These are phyloP conservation scores for Progne subis DNA, from an alignment of 2,113 vertebrate genomes.

Conservation along the genomic window DNA sequence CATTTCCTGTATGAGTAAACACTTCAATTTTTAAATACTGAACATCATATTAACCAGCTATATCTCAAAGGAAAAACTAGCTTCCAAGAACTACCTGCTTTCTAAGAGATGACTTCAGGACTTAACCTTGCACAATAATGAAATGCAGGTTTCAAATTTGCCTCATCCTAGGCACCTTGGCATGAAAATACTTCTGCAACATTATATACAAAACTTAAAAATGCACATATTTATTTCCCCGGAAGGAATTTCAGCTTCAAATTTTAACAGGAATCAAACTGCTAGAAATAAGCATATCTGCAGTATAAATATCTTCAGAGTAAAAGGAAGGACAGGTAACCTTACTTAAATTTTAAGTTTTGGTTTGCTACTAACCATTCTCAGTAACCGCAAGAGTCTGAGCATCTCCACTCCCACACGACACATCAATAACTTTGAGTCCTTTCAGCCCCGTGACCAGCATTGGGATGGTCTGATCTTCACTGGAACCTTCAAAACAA, in stretches of 20 bases:
- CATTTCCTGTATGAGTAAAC: background rate
- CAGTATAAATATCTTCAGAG: background rate
- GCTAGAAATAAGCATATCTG: background rate
- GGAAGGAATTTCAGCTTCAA: background rate
- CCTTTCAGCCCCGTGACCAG: constrained; percentile 93
- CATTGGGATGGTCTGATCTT: constrained; percentile 96
- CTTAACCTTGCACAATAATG: background rate
- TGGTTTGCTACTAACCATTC: constrained; percentile 80
- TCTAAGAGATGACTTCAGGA: background rate
- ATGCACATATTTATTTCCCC: background rate
- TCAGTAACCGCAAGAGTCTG: constrained; percentile 96
- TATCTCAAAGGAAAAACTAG: background rate
- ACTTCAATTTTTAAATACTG: background rate
- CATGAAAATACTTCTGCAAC: background rate
- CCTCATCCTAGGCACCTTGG: background rate
- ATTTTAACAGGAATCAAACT: background rate
- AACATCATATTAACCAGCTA: background rate
- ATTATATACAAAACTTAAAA: background rate
- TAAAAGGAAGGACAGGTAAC: background rate
- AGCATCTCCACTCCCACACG: constrained; percentile 95
- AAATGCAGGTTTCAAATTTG: background rate
- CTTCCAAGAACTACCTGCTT: background rate
- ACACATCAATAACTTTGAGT: constrained; percentile 91
- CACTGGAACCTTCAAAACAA: constrained; percentile 88
- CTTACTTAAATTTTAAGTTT: background rate